Base-by-base conservation (phyloP, 1,140 invertebrate species). In the Drosophila bocki region DNA sequence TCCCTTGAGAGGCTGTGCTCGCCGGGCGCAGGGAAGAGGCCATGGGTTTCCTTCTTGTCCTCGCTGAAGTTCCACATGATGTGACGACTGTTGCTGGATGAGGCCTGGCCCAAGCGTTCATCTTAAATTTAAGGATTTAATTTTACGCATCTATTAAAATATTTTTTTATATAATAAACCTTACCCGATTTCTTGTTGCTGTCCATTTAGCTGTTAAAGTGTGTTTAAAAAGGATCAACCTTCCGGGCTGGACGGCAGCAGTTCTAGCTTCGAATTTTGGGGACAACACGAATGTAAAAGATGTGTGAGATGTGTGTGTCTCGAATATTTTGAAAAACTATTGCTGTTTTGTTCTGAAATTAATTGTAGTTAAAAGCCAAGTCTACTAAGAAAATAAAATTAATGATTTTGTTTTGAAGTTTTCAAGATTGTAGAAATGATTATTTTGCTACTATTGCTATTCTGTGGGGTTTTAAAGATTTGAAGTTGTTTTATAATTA, bases 1-100 rank as follows among this genome's bases (percentile, higher is more conserved):
- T 15, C 26, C 0, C 9, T 15, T n/a, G 47, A 8, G 3, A 8
- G 7, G 1, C 26, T 9, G 26, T 51, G 29, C 12, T 62, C 41
- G 19, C 47, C 59, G n/a, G 17, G 13, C 2, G 29, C 33, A 6
- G 51, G 37, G 12, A 61, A 5, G 1, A 58, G 65, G 13, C 67
- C 48, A 39, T 80, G 83, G 44, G 64, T 61, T 33, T 88, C 68
- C 50, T 54, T 84, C 7, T 62, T 67, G 4, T 58, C 29, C 29
- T n/a, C 48, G 33, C 9, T 44, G 4, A 70, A 48, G n/a, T 84
- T 75, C 85, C 84, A 85, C 78, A 90, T 74, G 32, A 90, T 85
- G 26, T 78, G 70, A 15, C 78, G 84, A 50, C 78, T 84, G 67
- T 60, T 72, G 39, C 57, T 64, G 12, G 80, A 81, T 19, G 54